Conservation (phyloP, 2,113 vertebrate species). For the Thamnophis sirtalis region DNA sequence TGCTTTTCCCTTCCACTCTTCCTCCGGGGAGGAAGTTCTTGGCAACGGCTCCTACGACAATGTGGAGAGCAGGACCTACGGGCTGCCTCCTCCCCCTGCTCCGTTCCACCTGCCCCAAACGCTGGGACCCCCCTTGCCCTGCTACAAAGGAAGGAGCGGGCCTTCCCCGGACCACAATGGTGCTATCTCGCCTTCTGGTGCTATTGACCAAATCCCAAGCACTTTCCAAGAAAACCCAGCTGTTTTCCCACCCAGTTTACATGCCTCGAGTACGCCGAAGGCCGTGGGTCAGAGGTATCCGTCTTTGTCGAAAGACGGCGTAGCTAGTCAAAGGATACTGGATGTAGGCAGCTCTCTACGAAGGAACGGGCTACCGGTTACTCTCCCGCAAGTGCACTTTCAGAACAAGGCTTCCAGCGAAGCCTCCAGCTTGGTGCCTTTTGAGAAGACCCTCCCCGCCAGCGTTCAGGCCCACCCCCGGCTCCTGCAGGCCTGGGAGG, state of each 20-base stretch:
- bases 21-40: conserved; percentile 65
- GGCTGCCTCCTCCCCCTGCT: conserved; percentile 55
- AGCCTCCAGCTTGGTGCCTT: conserved; percentile 68
- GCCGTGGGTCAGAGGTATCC: conserved; percentile 71
- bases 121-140: conserved; percentile 64
- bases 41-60: conserved; percentile 63
- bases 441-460: conserved; percentile 72
- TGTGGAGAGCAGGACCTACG: conserved; percentile 71
- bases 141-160: conserved; percentile 74
- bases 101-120: conserved; percentile 69
- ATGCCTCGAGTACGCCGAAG: conserved; percentile 70
- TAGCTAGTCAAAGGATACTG: conserved; percentile 72
- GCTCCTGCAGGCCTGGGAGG: conserved; percentile 83
- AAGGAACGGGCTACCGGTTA: conserved; percentile 75
- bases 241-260: conserved; percentile 74
- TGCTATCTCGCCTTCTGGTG: conserved; percentile 75
- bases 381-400: conserved; percentile 84
- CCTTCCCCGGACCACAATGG: conserved; percentile 69
- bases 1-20: conserved; percentile 74
- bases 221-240: conserved; percentile 78
- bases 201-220: conserved; percentile 74
- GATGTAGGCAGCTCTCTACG: conserved; percentile 74
- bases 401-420: conserved; percentile 75
- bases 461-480: conserved; percentile 62
- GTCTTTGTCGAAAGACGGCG: conserved; percentile 65